Evolutionary conservation across 2,888 invertebrate genomes (phyloP).

Genomic region (Lycocerus yunnanus): DNA sequence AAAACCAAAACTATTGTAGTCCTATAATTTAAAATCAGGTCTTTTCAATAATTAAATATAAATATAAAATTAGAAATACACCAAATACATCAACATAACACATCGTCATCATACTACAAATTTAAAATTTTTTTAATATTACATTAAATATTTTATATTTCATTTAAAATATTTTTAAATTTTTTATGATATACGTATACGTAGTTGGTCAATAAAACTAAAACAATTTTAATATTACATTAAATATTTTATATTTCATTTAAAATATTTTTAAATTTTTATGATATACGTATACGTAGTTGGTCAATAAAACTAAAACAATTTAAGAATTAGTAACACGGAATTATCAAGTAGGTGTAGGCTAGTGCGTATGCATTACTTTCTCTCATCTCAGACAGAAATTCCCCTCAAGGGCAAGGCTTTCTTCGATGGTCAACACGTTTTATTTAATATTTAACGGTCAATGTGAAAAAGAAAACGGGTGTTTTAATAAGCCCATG

Average conservation of each 20-base stretch:
- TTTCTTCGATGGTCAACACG: slow-evolving; percentile 15
- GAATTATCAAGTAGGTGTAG: not conserved
- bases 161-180: too few relatives aligned
- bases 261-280: too few relatives aligned
- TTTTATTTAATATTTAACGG: slow-evolving; percentile 8
- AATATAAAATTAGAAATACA: too few relatives aligned
- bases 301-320: not conserved
- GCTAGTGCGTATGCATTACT: slow-evolving; percentile 9
- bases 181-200: too few relatives aligned
- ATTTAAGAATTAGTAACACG: slow-evolving; percentile 8
- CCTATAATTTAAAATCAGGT: not conserved
- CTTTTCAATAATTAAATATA: not conserved
- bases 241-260: too few relatives aligned
- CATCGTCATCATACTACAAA: too few relatives aligned
- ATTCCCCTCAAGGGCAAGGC: slow-evolving; percentile 18
- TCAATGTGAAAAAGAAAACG: slow-evolving; percentile 14
- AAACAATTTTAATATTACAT: not conserved
- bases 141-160: too few relatives aligned
- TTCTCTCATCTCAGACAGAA: slow-evolving; percentile 23
- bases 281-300: too few relatives aligned
- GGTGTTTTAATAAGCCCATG: slow-evolving; percentile 9
- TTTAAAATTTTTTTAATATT: too few relatives aligned
- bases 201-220: not conserved
- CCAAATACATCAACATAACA: too few relatives aligned
- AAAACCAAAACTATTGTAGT: not conserved